Evolutionary conservation across 92 coral and sea anemone genomes (phyloP), one percentile per base, ranked within the genome.

Genomic region (Ricordea florida): DNA sequence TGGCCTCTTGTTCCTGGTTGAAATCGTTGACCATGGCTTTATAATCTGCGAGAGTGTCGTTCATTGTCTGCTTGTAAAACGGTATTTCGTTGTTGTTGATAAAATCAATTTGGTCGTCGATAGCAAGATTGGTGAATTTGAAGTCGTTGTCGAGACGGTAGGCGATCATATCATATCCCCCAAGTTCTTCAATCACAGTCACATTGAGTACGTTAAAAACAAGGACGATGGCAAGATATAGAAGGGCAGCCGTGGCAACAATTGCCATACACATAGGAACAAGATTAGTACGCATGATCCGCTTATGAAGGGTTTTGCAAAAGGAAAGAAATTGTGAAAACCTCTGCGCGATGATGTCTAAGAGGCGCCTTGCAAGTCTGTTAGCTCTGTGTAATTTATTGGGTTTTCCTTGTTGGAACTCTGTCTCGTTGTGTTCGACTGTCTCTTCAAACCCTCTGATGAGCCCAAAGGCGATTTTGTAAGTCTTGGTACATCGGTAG

Each of bases 111-210:
- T 87, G 90, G 40, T 90, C 96, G 14, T 72, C 62, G 13, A 85
- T 61, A 1, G 91, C 96, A 20, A 62, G 56, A 53, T 90, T 90
- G 24, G 96, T 90, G 47, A 90, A 90, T 28, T 40, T 57, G 23
- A 48, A 46, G 42, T 90, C 89, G 7, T 85, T 64, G 18, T 90
- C 96, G 4, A 90, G 91, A 21, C 86, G 52, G 13, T 85, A 86
- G 11, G 96, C 68, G 9, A 85, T 66, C 58, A 85, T 14, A 17
- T 65, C 70, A 27, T 73, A 90, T 1, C 96, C 96, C 0, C 96
- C 96, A 16, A 90, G 53, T 29, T 85, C 96, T 50, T 90, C 96
- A 2, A 90, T 81, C 38, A 90, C 91, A 0, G 85, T 76, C 15
- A 90, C 91, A 53, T 81, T 90, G 76, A 90, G 71, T 0, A 85